A percentile compares a stretch with the other conserved stretches of the same genome.
phyloP scores from a whole-genome alignment of 2,888 invertebrate species.

The Muschampia plurimacula region DNA sequence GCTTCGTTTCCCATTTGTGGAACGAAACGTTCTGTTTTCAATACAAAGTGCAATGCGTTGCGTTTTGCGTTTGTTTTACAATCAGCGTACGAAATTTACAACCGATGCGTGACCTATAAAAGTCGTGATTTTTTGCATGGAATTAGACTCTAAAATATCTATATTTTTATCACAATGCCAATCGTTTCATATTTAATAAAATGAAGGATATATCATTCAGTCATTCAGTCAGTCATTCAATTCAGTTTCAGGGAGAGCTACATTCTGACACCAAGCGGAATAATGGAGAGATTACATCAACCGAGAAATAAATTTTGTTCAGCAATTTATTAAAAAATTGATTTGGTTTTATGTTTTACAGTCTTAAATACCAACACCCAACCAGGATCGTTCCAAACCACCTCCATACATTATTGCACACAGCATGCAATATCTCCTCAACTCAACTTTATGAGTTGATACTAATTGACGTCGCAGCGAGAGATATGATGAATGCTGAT shows the following conservation, averaged over 20 bases:
- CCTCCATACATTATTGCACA: constrained; percentile 17
- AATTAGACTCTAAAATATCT: neutral
- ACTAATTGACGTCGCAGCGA: constrained; percentile 68
- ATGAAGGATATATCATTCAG: neutral
- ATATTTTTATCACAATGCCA: neutral
- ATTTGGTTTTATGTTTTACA: neutral
- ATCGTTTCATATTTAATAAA: neutral
- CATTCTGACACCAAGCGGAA: neutral
- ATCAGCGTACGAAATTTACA: constrained; percentile 30
- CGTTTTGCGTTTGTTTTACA: constrained; percentile 5
- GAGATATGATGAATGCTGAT: constrained; percentile 40
- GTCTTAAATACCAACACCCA: constrained; percentile 9
- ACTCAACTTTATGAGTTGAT: constrained; percentile 54
- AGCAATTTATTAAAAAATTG: constrained; percentile 4
- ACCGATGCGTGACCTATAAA: constrained; percentile 32
- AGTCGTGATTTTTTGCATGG: constrained; percentile 6
- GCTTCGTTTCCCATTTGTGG: constrained; percentile 72
- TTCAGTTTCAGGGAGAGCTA: neutral
- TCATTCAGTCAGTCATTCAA: no score
- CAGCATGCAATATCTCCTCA: constrained; percentile 35
- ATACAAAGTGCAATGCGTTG: constrained; percentile 24
- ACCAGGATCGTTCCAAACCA: constrained; percentile 6
- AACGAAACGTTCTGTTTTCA: constrained; percentile 46
- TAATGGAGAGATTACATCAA: neutral
- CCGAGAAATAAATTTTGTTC: neutral